phyloP scores from a whole-genome alignment of 2,888 invertebrate genomes.

The Venusia cambrica region DNA sequence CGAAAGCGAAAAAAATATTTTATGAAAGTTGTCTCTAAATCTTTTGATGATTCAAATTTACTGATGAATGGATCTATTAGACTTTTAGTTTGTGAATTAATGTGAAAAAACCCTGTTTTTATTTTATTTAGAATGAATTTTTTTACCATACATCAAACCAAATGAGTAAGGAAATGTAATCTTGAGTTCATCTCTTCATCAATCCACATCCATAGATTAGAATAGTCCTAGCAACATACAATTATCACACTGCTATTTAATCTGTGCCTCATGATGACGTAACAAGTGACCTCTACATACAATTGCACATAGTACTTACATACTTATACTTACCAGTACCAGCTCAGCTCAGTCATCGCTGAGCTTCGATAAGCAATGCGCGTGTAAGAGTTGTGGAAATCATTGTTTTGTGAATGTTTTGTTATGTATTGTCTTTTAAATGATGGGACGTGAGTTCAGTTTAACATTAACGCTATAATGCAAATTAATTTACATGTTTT shows the following conservation, averaged over 20 bases:
- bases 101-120: too few relatives aligned
- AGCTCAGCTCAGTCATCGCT: conserved; percentile 14
- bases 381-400: conserved; percentile 13
- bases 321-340: background rate
- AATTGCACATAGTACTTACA: conserved; percentile 5
- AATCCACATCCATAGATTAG: conserved; percentile 10
- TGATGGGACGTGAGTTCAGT: conserved; percentile 51
- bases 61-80: too few relatives aligned
- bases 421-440: conserved; percentile 31
- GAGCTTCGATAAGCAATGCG: conserved; percentile 14
- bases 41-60: too few relatives aligned
- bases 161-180: too few relatives aligned
- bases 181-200: too few relatives aligned
- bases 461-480: conserved; percentile 27
- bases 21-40: too few relatives aligned
- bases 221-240: conserved; percentile 12
- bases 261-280: conserved; percentile 14
- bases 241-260: conserved; percentile 7
- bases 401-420: conserved; percentile 31
- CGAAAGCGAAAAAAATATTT: too few relatives aligned
- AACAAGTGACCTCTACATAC: conserved; percentile 14
- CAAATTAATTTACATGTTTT: conserved; percentile 10
- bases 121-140: too few relatives aligned
- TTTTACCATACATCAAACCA: too few relatives aligned
- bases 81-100: too few relatives aligned